These are phyloP conservation scores for Chondrosia reniformis DNA, from an alignment of 37 sponge, comb jelly and placozoan genomes.

Conservation along the genomic window DNA sequence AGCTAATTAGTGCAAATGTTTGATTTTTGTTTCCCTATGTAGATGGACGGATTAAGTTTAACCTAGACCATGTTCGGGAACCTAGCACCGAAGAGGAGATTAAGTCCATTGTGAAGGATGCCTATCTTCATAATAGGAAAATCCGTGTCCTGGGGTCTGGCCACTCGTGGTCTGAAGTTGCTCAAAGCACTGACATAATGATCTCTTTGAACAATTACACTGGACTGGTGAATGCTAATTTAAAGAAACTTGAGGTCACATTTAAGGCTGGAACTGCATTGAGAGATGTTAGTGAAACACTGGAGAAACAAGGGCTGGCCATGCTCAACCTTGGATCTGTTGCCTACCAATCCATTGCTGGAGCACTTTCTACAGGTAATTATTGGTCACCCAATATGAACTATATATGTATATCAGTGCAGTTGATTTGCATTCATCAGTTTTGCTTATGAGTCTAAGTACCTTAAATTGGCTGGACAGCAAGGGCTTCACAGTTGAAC, in stretches of 20 bases:
- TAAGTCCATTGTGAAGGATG: constrained; percentile 14
- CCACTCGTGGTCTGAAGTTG: constrained; percentile 66
- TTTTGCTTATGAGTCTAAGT: no score
- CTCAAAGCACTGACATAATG: constrained; percentile 48
- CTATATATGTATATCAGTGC: neutral
- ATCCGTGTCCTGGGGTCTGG: constrained; percentile 30
- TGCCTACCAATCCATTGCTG: constrained; percentile 49
- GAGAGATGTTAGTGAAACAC: neutral
- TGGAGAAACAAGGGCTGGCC: constrained; percentile 38
- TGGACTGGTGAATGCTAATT: constrained; percentile 28
- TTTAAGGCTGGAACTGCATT: constrained; percentile 48
- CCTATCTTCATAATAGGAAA: constrained; percentile 5
- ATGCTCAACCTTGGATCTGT: constrained; percentile 54
- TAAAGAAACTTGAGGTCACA: constrained; percentile 9
- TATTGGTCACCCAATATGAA: neutral
- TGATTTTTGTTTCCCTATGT: no score
- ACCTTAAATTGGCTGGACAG: no score
- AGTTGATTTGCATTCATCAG: neutral
- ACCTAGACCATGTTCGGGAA: neutral
- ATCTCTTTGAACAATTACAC: constrained; percentile 34
- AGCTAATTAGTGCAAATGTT: no score
- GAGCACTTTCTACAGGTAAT: constrained; percentile 55
- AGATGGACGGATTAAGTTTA: constrained; percentile 35
- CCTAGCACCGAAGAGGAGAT: constrained; percentile 20
- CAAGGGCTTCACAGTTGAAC: neutral